A percentile compares a stretch with the other conserved stretches of the same genome.
Evolutionary conservation across 2,888 invertebrate species (phyloP).

Genomic region (Sylvicola cinctus): DNA sequence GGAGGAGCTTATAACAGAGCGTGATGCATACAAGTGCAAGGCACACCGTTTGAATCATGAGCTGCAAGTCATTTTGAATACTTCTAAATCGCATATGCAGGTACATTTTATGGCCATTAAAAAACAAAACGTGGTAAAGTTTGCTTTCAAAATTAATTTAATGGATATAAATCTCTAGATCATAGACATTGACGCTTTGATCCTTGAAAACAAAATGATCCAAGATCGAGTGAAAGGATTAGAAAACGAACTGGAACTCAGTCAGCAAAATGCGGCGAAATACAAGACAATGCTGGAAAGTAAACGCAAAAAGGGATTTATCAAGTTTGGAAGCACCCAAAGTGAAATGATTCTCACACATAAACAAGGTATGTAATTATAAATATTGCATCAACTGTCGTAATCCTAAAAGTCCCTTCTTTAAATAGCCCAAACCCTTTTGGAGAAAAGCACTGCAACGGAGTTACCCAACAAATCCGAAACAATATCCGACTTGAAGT

Average conservation of each 20-base stretch:
- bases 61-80: constrained; percentile 41
- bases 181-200: constrained; percentile 57
- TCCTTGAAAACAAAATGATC: constrained; percentile 67
- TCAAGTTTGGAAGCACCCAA: constrained; percentile 42
- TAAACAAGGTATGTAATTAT: constrained; percentile 43
- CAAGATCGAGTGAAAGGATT: constrained; percentile 61
- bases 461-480: constrained; percentile 37
- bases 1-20: constrained; percentile 57
- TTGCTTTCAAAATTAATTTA: constrained; percentile 1
- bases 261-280: constrained; percentile 48
- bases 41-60: constrained; percentile 65
- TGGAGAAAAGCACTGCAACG: constrained; percentile 37
- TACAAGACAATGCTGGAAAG: constrained; percentile 56
- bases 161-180: constrained; percentile 17
- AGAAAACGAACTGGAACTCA: constrained; percentile 56
- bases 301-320: constrained; percentile 48
- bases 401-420: constrained; percentile 1
- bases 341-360: constrained; percentile 56
- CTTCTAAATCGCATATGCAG: constrained; percentile 2
- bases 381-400: constrained; percentile 2
- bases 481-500: constrained; percentile 54
- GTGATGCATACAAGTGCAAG: constrained; percentile 67
- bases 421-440: constrained; percentile 46
- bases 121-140: not conserved
- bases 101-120: not conserved